Evolutionary conservation across 1,140 invertebrate genomes (phyloP).

Genomic region (Berghia stephanieae): DNA sequence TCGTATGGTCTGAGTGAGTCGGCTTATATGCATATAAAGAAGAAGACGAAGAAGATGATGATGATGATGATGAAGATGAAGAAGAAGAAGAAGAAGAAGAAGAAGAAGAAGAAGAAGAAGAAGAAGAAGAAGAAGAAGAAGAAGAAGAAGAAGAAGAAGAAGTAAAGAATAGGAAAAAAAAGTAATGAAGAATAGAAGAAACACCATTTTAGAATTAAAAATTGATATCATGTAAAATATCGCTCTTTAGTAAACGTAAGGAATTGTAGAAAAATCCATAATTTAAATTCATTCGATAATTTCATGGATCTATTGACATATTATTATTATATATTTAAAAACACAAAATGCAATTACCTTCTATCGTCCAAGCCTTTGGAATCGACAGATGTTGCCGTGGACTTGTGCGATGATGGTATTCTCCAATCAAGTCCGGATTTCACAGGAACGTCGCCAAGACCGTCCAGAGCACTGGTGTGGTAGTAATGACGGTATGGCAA

Average conservation of each 20-base stretch:
- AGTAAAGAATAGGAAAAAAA: too few relatives aligned
- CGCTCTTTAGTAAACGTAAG: constrained; percentile 3
- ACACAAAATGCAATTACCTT: not conserved
- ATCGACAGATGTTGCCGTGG: not conserved
- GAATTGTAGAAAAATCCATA: not conserved
- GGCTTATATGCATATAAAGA: too few relatives aligned
- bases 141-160: too few relatives aligned
- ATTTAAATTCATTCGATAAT: not conserved
- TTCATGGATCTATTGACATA: not conserved
- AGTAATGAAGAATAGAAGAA: too few relatives aligned
- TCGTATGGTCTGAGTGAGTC: too few relatives aligned
- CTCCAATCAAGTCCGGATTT: not conserved
- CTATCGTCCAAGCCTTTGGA: not conserved
- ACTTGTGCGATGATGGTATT: not conserved
- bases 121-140: too few relatives aligned
- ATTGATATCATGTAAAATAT: too few relatives aligned
- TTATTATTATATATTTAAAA: not conserved
- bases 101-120: too few relatives aligned
- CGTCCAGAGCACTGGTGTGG: constrained; percentile 29
- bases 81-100: too few relatives aligned
- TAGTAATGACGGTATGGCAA: constrained; percentile 35
- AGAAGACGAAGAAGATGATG: too few relatives aligned
- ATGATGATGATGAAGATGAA: too few relatives aligned
- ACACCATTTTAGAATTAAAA: too few relatives aligned
- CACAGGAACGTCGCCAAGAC: constrained; percentile 20